A percentile compares a stretch with the other conserved stretches of the same genome.
These are phyloP conservation scores for Rhopilema esculentum DNA, from an alignment of 30 jellyfish, hydroid and myxozoan species.

Conservation along the genomic window DNA sequence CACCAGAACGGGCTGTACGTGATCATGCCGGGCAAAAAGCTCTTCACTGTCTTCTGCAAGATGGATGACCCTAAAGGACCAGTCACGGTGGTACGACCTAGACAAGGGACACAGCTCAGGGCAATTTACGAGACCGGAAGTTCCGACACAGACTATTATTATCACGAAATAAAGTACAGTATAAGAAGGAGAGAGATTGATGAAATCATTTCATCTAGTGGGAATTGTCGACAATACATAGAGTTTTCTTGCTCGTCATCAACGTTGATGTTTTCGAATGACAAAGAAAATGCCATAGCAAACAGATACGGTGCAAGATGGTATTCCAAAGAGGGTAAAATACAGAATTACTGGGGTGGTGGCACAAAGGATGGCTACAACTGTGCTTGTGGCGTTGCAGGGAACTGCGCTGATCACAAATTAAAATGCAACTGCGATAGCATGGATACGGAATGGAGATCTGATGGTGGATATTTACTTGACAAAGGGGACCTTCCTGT, in stretches of 20 bases:
- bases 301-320: slow-evolving; percentile 93
- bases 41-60: slow-evolving; percentile 76
- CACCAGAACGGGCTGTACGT: slow-evolving; percentile 59
- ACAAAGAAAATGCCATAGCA: slow-evolving; percentile 50
- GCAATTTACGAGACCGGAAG: slow-evolving; percentile 38
- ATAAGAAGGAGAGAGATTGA: slow-evolving; percentile 31
- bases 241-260: slow-evolving; percentile 81
- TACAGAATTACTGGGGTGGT: slow-evolving; percentile 95
- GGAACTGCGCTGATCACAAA: slow-evolving; percentile 63
- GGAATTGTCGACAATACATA: slow-evolving; percentile 78
- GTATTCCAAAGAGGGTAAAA: slow-evolving; percentile 71
- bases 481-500: slow-evolving; percentile 85
- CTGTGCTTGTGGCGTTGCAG: slow-evolving; percentile 89
- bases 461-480: slow-evolving; percentile 80
- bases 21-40: slow-evolving; percentile 64
- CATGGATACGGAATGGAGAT: slow-evolving; percentile 82
- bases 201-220: slow-evolving; percentile 59
- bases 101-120: slow-evolving; percentile 55
- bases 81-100: slow-evolving; percentile 56
- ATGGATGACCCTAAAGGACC: slow-evolving; percentile 74
- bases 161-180: slow-evolving; percentile 59
- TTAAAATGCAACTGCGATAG: slow-evolving; percentile 90
- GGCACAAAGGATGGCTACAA: slow-evolving; percentile 70
- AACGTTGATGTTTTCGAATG: slow-evolving; percentile 76
- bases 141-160: slow-evolving; percentile 38